Evolutionary conservation across 2,113 vertebrate genomes (phyloP).

Genomic region (Mystacornis crossleyi): DNA sequence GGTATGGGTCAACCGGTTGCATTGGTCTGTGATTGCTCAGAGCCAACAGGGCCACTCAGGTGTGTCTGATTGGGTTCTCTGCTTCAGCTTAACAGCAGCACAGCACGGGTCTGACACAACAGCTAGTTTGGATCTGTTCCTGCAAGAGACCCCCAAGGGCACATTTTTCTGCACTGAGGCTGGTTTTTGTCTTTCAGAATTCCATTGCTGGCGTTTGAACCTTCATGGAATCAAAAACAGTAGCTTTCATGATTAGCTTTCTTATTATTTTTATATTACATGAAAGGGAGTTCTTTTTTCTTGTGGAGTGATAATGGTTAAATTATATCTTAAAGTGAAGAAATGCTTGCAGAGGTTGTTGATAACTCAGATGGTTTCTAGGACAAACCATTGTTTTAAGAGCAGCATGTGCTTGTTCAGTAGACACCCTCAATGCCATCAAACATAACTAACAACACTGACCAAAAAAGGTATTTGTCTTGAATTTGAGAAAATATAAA

Average conservation of each 20-base stretch:
- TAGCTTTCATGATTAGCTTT: background rate
- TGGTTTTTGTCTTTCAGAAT: background rate
- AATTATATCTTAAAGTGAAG: background rate
- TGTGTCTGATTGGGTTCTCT: background rate
- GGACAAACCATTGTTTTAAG: slow-evolving; percentile 21
- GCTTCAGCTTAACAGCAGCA: background rate
- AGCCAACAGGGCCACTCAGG: background rate
- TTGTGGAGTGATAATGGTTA: background rate
- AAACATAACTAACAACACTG: background rate
- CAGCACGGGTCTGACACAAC: background rate
- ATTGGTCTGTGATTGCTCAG: fast-evolving
- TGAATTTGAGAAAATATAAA: slow-evolving; percentile 19
- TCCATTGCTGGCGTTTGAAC: background rate
- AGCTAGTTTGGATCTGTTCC: fast-evolving
- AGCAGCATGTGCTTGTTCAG: background rate
- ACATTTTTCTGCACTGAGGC: fast-evolving
- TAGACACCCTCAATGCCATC: background rate
- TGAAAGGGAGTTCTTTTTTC: background rate
- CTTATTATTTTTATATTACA: background rate
- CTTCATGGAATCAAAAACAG: background rate
- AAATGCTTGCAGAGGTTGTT: background rate
- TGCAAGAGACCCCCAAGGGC: background rate
- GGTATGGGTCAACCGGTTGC: fast-evolving
- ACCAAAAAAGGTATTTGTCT: slow-evolving; percentile 18
- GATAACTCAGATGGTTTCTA: background rate